A percentile compares a stretch with the other conserved stretches of the same genome.
phyloP scores from a whole-genome alignment of 2,888 invertebrate species.

The Xanthostigma xanthostigma region DNA sequence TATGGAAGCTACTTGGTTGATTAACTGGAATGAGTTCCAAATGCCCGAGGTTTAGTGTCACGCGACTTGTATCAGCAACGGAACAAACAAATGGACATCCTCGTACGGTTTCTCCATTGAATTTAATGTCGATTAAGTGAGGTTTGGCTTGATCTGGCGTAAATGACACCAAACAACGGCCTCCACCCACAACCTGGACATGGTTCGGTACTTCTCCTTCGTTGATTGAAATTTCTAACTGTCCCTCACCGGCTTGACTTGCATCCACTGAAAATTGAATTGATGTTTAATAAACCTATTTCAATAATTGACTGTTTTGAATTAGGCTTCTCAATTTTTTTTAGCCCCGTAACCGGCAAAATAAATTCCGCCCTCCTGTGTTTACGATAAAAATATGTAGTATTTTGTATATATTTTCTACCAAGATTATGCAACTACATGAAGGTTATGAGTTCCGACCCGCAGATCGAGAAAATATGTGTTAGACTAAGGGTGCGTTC shows the following conservation, averaged over 20 bases:
- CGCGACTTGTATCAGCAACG: slow-evolving; percentile 63
- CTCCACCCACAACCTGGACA: slow-evolving; percentile 91
- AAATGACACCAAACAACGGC: slow-evolving; percentile 85
- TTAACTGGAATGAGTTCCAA: slow-evolving; percentile 78
- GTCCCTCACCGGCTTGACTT: slow-evolving; percentile 96
- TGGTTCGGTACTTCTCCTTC: slow-evolving; percentile 98
- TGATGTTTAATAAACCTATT: neutral
- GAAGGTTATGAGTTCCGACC: too few relatives aligned
- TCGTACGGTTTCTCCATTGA: slow-evolving; percentile 85
- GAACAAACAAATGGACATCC: slow-evolving; percentile 84
- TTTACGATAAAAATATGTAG: too few relatives aligned
- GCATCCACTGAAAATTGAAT: slow-evolving; percentile 70
- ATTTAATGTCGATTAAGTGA: slow-evolving; percentile 89
- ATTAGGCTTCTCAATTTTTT: too few relatives aligned
- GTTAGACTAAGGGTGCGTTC: too few relatives aligned
- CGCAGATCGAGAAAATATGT: too few relatives aligned
- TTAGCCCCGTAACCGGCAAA: too few relatives aligned
- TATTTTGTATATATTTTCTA: too few relatives aligned
- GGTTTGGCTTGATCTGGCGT: slow-evolving; percentile 83
- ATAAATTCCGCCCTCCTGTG: too few relatives aligned
- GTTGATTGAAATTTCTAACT: slow-evolving; percentile 97
- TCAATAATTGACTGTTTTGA: too few relatives aligned
- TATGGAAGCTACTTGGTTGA: slow-evolving; percentile 61
- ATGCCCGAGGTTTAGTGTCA: slow-evolving; percentile 55
- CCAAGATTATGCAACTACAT: too few relatives aligned